Conservation (phyloP, 2,888 invertebrate species). For the Netelia inedita region DNA sequence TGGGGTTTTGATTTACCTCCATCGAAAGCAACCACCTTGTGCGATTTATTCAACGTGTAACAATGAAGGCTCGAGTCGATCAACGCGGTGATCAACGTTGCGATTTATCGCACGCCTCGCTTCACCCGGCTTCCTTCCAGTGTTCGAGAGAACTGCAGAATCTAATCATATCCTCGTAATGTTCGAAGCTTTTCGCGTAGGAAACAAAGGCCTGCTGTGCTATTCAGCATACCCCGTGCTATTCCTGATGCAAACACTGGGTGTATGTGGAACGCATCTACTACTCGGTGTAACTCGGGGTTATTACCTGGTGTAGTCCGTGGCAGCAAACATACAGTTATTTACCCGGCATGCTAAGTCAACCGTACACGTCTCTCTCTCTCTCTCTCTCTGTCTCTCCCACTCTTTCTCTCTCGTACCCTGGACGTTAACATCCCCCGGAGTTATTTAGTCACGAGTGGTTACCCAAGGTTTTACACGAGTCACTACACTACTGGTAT, state of each 20-base stretch:
- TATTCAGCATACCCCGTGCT: neutral
- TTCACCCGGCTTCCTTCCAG: slow-evolving; percentile 28
- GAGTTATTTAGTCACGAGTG: slow-evolving; percentile 65
- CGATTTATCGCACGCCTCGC: slow-evolving; percentile 42
- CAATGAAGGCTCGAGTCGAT: slow-evolving; percentile 49
- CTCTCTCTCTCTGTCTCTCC: slow-evolving; percentile 4
- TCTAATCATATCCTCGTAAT: slow-evolving; percentile 42
- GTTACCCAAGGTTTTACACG: slow-evolving; percentile 55
- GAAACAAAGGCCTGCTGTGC: slow-evolving; percentile 38
- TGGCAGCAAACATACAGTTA: slow-evolving; percentile 57
- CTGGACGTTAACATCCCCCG: slow-evolving; percentile 51
- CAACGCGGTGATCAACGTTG: slow-evolving; percentile 47
- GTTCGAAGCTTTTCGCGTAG: slow-evolving; percentile 44
- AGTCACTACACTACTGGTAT: slow-evolving; percentile 53
- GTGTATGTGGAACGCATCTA: slow-evolving; percentile 18
- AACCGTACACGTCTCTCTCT: slow-evolving; percentile 58
- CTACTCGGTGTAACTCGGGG: slow-evolving; percentile 21
- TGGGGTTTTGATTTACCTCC: slow-evolving; percentile 71
- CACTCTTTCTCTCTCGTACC: neutral
- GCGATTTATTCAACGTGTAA: slow-evolving; percentile 25
- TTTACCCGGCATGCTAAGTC: slow-evolving; percentile 59
- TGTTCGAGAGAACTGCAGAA: slow-evolving; percentile 14
- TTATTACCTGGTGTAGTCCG: slow-evolving; percentile 50
- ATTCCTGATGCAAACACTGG: slow-evolving; percentile 18
- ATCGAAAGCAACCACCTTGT: slow-evolving; percentile 6